Evolutionary conservation across 2,113 vertebrate species (phyloP).

Genomic region (Amia ocellicauda): DNA sequence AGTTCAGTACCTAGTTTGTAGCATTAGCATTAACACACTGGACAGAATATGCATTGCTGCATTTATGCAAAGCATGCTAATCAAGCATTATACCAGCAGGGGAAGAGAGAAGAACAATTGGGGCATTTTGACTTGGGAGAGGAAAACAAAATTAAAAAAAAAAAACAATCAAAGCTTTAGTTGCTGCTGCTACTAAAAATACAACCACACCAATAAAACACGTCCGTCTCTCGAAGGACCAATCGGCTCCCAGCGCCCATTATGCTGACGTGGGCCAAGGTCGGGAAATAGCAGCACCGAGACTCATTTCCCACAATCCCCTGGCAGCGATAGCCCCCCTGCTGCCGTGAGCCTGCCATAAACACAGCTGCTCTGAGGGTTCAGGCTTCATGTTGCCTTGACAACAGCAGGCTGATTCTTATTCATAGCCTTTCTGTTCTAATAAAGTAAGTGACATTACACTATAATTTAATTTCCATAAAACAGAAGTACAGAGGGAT

Average conservation of each 20-base stretch:
- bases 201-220: background rate
- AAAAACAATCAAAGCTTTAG: background rate
- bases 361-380: conserved; percentile 72
- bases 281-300: conserved; percentile 51
- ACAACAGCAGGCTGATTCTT: conserved; percentile 67
- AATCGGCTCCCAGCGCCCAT: conserved; percentile 7
- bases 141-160: background rate
- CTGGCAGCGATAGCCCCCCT: conserved; percentile 62
- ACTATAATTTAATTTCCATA: conserved; percentile 60
- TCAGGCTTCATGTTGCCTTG: conserved; percentile 70
- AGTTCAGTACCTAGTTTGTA: too few relatives aligned
- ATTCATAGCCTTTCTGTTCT: conserved; percentile 56
- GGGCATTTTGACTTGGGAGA: background rate
- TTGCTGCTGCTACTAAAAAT: background rate
- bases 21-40: too few relatives aligned
- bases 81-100: too few relatives aligned
- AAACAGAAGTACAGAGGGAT: conserved; percentile 42
- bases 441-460: conserved; percentile 67
- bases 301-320: conserved; percentile 66
- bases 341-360: conserved; percentile 69
- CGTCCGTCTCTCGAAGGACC: background rate
- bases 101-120: too few relatives aligned
- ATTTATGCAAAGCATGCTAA: too few relatives aligned
- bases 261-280: conserved; percentile 49
- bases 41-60: too few relatives aligned